phyloP scores from a whole-genome alignment of 23 tunicate species.

The Styela clava region DNA sequence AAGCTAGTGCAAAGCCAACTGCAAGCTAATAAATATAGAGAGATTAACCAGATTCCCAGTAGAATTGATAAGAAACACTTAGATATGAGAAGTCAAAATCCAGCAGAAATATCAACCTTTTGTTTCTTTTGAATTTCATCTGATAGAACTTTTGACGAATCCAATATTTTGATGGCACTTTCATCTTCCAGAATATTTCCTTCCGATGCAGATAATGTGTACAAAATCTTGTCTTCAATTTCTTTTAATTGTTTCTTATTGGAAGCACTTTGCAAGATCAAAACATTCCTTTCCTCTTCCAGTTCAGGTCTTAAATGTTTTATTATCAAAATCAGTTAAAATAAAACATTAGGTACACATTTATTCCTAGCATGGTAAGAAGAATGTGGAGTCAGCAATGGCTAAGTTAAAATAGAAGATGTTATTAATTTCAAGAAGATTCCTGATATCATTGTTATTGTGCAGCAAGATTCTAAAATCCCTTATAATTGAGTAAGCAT shows the following conservation, averaged over 20 bases:
- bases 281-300: conserved; percentile 93
- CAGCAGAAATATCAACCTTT: no score
- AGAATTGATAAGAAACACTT: no score
- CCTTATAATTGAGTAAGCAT: no score
- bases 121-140: conserved; percentile 98
- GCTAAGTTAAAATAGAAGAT: no score
- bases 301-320: conserved; percentile 91
- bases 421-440: no score
- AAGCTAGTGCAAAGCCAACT: no score
- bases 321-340: not conserved
- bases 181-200: conserved; percentile 99
- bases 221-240: conserved; percentile 96
- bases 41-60: no score
- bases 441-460: no score
- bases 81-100: no score
- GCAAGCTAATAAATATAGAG: no score
- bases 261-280: conserved; percentile 92
- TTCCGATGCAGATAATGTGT: conserved; percentile 96
- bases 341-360: not conserved
- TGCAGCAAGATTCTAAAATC: no score
- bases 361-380: not conserved
- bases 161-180: conserved; percentile 89
- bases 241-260: conserved; percentile 97
- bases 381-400: no score
- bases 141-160: conserved; percentile 89